phyloP scores from a whole-genome alignment of 1,140 invertebrate species.

The Arion vulgaris region DNA sequence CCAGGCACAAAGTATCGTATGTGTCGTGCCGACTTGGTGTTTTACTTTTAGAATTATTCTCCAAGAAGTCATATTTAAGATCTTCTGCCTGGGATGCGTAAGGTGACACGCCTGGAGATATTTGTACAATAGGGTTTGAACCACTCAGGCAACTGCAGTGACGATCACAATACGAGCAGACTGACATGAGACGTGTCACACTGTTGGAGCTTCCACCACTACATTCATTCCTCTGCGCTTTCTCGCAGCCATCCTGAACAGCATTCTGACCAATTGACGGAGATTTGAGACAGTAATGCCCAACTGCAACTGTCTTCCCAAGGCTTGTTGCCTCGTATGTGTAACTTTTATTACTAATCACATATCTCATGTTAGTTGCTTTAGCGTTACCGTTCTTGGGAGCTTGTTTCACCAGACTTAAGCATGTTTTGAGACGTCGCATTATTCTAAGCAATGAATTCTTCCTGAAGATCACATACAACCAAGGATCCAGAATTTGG shows the following conservation, averaged over 20 bases:
- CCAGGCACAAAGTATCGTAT: neutral
- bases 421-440: slow-evolving; percentile 48
- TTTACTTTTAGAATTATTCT: no score
- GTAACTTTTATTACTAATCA: slow-evolving; percentile 12
- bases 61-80: neutral
- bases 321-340: slow-evolving; percentile 13
- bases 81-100: neutral
- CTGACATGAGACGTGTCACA: neutral
- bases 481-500: slow-evolving; percentile 73
- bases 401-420: slow-evolving; percentile 6
- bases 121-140: neutral
- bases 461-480: slow-evolving; percentile 71
- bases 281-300: neutral
- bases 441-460: slow-evolving; percentile 55
- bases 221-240: neutral
- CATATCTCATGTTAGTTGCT: neutral
- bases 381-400: neutral
- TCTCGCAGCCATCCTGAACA: neutral
- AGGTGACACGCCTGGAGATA: neutral
- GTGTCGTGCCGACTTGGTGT: neutral
- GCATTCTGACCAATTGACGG: neutral
- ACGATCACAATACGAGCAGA: neutral
- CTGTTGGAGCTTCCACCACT: neutral
- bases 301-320: neutral
- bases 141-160: neutral